These are phyloP conservation scores for Acrocephalus scirpaceus DNA, from an alignment of 2,797 vertebrate genomes.

Conservation along the genomic window DNA sequence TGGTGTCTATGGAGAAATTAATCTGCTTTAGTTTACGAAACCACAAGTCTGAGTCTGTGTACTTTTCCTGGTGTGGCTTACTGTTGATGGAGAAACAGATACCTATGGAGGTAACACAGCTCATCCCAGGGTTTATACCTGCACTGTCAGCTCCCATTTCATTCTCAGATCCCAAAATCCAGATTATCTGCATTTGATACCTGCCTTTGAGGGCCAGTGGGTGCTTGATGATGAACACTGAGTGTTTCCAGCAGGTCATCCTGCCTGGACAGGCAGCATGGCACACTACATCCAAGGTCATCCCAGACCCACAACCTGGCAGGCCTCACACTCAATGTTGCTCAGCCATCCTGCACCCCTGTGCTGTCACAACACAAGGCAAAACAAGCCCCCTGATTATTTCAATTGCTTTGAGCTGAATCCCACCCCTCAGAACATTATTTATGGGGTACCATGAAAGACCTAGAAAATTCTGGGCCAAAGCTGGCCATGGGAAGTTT, in stretches of 20 bases:
- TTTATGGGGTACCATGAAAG: not conserved
- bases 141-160: not conserved
- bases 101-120: not conserved
- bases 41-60: not conserved
- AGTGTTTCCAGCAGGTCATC: not conserved
- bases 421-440: not conserved
- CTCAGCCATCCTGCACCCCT: not conserved
- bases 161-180: not conserved
- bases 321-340: fast-evolving
- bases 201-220: not conserved
- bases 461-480: not conserved
- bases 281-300: not conserved
- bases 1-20: not conserved
- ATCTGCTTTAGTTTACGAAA: not conserved
- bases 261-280: not conserved
- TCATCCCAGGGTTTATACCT: not conserved
- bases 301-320: not conserved
- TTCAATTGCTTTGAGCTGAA: not conserved
- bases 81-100: not conserved
- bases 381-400: not conserved
- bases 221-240: fast-evolving
- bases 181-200: fast-evolving
- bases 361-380: not conserved
- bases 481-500: not conserved
- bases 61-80: not conserved